Evolutionary conservation across 1,140 invertebrate species (phyloP).

Genomic region (Delia radicum): DNA sequence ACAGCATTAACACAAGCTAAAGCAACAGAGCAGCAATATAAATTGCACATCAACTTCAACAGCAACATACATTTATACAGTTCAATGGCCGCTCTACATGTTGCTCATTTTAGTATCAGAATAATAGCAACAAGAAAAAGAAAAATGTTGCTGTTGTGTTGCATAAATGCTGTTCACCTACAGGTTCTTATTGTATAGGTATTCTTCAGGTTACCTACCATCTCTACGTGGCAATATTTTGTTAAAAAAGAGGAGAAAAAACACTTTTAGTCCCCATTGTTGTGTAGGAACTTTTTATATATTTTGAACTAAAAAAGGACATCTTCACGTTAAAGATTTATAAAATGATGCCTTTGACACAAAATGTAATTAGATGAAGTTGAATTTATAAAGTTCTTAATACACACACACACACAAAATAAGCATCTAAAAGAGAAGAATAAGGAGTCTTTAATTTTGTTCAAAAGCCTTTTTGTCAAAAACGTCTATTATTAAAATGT

Average conservation of each 20-base stretch:
- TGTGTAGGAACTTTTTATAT: neutral
- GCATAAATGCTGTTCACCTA: neutral
- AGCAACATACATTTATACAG: neutral
- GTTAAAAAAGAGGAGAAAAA: neutral
- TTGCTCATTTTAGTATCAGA: neutral
- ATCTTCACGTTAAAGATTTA: neutral
- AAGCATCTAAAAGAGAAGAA: neutral
- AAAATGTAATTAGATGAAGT: neutral
- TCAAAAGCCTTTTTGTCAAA: neutral
- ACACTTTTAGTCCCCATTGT: neutral
- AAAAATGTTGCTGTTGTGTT: neutral
- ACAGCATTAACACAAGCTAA: neutral
- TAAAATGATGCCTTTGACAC: neutral
- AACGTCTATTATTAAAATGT: neutral
- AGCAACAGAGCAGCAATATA: neutral
- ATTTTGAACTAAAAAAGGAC: neutral
- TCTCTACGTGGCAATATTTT: neutral
- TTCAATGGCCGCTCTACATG: conserved; percentile 1
- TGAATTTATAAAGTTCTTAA: neutral
- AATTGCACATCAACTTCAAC: neutral
- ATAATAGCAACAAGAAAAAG: too few species aligned
- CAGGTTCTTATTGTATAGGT: neutral
- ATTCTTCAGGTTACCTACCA: neutral
- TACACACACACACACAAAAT: neutral
- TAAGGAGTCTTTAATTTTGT: neutral